Evolutionary conservation across 2,888 invertebrate genomes (phyloP).

Genomic region (Sicus ferrugineus): DNA sequence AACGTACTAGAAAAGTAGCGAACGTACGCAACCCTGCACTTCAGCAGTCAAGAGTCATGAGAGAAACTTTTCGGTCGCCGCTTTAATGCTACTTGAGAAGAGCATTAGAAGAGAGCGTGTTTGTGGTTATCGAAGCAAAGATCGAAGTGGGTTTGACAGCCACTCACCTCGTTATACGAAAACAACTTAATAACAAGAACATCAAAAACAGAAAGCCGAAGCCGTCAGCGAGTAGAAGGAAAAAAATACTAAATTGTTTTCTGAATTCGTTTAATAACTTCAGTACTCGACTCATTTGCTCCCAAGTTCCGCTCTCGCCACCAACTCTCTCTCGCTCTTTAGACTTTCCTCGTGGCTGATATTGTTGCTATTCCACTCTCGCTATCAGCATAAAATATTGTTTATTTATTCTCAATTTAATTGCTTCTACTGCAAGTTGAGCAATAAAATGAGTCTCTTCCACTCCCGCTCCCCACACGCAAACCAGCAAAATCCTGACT

Average conservation of each 20-base stretch:
- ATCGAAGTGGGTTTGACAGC: too few relatives aligned
- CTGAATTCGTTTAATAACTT: neutral
- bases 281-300: neutral
- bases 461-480: neutral
- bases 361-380: neutral
- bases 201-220: neutral
- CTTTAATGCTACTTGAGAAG: too few relatives aligned
- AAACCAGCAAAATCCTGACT: neutral
- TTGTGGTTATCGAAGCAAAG: too few relatives aligned
- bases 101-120: too few relatives aligned
- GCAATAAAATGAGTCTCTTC: constrained; percentile 11
- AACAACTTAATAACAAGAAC: neutral
- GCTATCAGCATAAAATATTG: constrained; percentile 31
- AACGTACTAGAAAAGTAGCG: too few relatives aligned
- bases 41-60: too few relatives aligned
- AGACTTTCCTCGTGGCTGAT: neutral
- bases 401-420: constrained; percentile 31
- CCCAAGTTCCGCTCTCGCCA: neutral
- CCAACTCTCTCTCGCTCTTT: neutral
- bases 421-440: constrained; percentile 9
- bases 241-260: too few relatives aligned
- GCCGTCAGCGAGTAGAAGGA: too few relatives aligned
- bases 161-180: too few relatives aligned
- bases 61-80: too few relatives aligned
- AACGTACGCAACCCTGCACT: too few relatives aligned